Conservation (phyloP, 2,113 vertebrate genomes). For the Corynorhinus townsendii region DNA sequence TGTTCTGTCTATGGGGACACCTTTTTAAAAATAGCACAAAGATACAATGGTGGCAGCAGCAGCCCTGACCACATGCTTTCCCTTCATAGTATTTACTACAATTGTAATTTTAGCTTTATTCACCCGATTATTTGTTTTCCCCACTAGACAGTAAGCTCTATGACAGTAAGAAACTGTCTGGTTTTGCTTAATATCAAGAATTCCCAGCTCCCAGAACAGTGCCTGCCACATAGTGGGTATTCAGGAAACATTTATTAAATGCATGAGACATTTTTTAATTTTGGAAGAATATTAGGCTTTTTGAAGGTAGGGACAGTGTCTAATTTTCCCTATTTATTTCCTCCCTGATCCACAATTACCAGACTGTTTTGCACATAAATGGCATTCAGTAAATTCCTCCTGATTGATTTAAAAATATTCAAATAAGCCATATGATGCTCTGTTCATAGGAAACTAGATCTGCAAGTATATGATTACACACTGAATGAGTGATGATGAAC, state of each 20-base stretch:
- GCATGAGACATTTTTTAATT: not conserved
- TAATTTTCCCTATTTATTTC: slow-evolving; percentile 5
- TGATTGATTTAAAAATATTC: slow-evolving; percentile 48
- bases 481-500: slow-evolving; percentile 33
- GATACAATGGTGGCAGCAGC: not conserved
- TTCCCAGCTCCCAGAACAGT: not conserved
- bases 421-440: slow-evolving; percentile 44
- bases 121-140: not conserved
- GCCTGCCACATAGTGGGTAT: not conserved
- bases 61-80: not conserved
- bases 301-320: not conserved
- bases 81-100: not conserved
- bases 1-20: not conserved
- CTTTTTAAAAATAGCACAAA: not conserved
- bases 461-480: slow-evolving; percentile 7
- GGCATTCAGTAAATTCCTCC: slow-evolving; percentile 24
- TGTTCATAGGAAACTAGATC: slow-evolving; percentile 23
- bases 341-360: not conserved
- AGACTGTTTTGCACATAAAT: slow-evolving; percentile 26
- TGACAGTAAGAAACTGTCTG: not conserved
- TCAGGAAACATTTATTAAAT: slow-evolving; percentile 24
- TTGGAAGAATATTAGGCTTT: not conserved
- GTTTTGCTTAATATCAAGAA: not conserved
- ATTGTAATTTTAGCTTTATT: not conserved
- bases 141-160: not conserved